Evolutionary conservation across 53 echinoderm and acorn worm species (phyloP), one percentile per base, ranked within the genome.

Genomic region (Antedon mediterranea): DNA sequence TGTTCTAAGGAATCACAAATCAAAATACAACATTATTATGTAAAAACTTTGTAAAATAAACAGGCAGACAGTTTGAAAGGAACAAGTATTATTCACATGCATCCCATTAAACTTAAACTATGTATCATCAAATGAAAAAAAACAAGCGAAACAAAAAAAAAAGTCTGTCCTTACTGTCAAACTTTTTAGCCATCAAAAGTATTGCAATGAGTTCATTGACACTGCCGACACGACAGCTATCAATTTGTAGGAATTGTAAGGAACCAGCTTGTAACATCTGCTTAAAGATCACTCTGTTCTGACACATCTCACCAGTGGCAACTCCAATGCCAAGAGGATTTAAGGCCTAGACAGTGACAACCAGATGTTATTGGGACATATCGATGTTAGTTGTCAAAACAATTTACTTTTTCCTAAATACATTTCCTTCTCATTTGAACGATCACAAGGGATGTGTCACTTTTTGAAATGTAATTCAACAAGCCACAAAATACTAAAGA

Each of bases 201-300:
- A 97, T 87, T 28, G 89, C 71, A 0, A 97, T 72, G 30, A 87
- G 78, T 74, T 97, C 98, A 43, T 97, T 97, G 77, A 97, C 86
- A 77, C 98, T 86, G 14, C 98, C 98, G 42, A 97, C 87, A 18
- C 98, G 82, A 44, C 98, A 97, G 85, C 92, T 92, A 34, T 97
- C 98, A 28, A 97, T 92, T 80, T 97, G 98, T 13, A 87, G 86
- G 72, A 83, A 85, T 81, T 98, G 98, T 28, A 98, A 73, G 0
- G 89, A 92, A 0, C 83, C 86, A 23, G 88, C 88, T 75, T 98
- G 89, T 28, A 98, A 84, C 37, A 97, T 88, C 83, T 98, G 98
- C 78, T 98, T 98, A 83, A 97, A 98, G 82, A 98, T 90, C 29
- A 98, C 98, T 34, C 98, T 87, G 43, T 98, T 98, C 77, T 98